Evolutionary conservation across 2,888 invertebrate genomes (phyloP), one percentile per base, ranked within the genome.

Genomic region (Brachypterus glaber): DNA sequence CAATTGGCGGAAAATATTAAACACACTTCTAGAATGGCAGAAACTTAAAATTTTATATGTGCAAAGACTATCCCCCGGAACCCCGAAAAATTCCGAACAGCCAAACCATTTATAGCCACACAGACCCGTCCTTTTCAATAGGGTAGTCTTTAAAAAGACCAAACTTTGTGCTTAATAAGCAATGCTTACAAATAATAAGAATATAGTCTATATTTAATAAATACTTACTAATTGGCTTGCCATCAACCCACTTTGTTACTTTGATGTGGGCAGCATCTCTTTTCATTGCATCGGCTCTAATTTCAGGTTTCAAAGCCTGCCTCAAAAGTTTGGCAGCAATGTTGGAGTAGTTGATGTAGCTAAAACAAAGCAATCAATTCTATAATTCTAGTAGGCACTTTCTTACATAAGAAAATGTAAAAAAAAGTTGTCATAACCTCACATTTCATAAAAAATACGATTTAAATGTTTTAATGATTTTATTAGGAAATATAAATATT

Each of bases 281-380:
- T 60, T 84, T 87, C 14, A 71, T 51, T 18, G 90, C 89, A 16
- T 87, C 90, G 14, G 66, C 69, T 50, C 74, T 75, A 1, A 82
- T 53, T 30, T 89, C 85, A 2, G 78, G 64, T 64, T 92, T 93
- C 51, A 95, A 64, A 9, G 88, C 76, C 58, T 79, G 74, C 41
- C 95, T 76, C 40, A 95, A 68, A 36, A 87, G 70, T 57, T 74
- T 78, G 14, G 95, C 93, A 57, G 93, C 92, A 59, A 96, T 88
- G 64, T 84, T 87, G 41, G 95, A 96, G 68, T 87, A 96, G 71
- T 90, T 89, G 66, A 96, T 86, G 73, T 96, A 96, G 71, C 93
- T 96, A 63, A 36, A 69, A 68, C 42, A 49, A 44, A 47, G 44
- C 46, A 32, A 9, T 17, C 18, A 25, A 16, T 36, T 21, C 33